phyloP scores from a whole-genome alignment of 2,113 vertebrate species.

The Sardina pilchardus region DNA sequence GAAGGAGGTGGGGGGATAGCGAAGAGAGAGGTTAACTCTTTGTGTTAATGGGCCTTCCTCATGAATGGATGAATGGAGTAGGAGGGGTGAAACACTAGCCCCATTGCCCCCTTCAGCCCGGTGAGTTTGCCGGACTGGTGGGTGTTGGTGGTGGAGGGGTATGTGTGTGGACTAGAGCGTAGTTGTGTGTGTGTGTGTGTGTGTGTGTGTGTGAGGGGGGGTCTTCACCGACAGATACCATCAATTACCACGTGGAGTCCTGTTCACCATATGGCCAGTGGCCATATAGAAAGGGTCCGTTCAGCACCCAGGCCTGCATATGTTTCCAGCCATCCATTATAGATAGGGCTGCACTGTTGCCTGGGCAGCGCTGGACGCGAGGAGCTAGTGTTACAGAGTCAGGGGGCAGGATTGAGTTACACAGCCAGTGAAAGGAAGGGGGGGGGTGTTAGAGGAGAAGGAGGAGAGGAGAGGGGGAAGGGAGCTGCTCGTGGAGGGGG shows the following conservation, averaged over 20 bases:
- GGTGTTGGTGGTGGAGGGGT: slow-evolving; percentile 63
- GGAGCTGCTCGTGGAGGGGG: background rate
- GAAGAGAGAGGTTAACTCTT: slow-evolving; percentile 71
- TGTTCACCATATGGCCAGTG: slow-evolving; percentile 79
- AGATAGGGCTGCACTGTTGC: slow-evolving; percentile 61
- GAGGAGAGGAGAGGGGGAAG: background rate
- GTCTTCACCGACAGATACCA: slow-evolving; percentile 72
- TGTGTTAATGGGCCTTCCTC: slow-evolving; percentile 46
- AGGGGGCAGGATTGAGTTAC: slow-evolving; percentile 63
- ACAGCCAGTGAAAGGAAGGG: slow-evolving; percentile 23
- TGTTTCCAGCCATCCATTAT: slow-evolving; percentile 64
- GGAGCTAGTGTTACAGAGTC: slow-evolving; percentile 66
- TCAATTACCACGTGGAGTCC: slow-evolving; percentile 71
- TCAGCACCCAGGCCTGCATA: slow-evolving; percentile 65
- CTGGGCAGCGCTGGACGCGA: slow-evolving; percentile 53
- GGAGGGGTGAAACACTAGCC: slow-evolving; percentile 77
- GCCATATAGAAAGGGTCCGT: slow-evolving; percentile 70
- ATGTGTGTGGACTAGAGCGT: slow-evolving; percentile 37
- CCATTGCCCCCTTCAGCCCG: slow-evolving; percentile 19
- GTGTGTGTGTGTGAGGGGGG: slow-evolving; percentile 43
- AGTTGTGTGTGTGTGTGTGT: slow-evolving; percentile 69
- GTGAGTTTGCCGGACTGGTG: slow-evolving; percentile 51
- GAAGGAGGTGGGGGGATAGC: slow-evolving; percentile 59
- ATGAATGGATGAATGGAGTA: slow-evolving; percentile 67
- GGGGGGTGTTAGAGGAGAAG: background rate